Base-by-base conservation (phyloP, 2,113 vertebrate species). In the Promerops cafer region DNA sequence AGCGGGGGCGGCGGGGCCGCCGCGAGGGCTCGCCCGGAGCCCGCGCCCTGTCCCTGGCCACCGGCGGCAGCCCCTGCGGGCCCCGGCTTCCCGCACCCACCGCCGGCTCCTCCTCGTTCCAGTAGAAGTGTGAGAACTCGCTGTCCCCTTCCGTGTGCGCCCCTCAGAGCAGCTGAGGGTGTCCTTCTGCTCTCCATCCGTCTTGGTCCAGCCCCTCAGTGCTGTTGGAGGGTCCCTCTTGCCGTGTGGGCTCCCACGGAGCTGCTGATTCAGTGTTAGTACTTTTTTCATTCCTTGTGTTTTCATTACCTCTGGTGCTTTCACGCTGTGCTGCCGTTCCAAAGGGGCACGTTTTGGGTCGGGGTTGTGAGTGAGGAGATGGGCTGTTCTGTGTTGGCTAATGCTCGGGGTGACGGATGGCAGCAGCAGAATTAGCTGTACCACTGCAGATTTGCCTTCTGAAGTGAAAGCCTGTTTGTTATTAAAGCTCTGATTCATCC, bases 271-370 rank as follows among this genome's bases (percentile, higher is more conserved):
- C 13, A 1, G 9, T 4, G 16, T 5, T 47, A 11, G 45, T 30
- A 13, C 4, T 40, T 11, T 0, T 13, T 21, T 6, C 12, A 0
- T 3, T 19, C 7, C 5, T 49, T 3, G 16, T 37, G 31, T 8
- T 9, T 39, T 31, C 3, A 0, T 26, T 17, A 5, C 16, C 35
- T 24, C 7, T 39, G 69, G 3, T 20, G 37, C 9, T 42, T 40
- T 64, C 13, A 1, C 24, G 8, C 23, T 5, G 35, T 17, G 49
- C 31, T 47, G 33, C 20, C 3, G 20, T 35, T 65, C 23, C 23
- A 15, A 4, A 35, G 0, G 10, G 45, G 13, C 1, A 0, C 6
- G 0, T 16, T 45, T 33, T 26, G 23, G 22, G 44, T 20, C 18
- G 19, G 33, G 16, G 9, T 14, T 53, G 26, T 11, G 59, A 17